Evolutionary conservation across 2,113 vertebrate species (phyloP).

Genomic region (Formicarius rufipectus): DNA sequence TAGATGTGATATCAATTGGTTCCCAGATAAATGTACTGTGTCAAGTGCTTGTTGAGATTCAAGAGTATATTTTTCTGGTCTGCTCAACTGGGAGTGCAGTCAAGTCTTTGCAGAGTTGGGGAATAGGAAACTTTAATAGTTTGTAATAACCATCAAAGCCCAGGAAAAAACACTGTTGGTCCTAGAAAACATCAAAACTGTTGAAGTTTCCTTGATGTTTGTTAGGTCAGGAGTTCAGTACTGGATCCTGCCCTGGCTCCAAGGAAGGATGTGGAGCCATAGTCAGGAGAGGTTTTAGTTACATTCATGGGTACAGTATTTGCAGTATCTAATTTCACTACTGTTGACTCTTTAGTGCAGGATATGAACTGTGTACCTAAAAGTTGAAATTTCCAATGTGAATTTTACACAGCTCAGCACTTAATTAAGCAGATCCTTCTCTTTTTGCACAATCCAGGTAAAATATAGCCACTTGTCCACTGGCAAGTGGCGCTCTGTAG

Average conservation of each 20-base stretch:
- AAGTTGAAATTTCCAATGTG: background rate
- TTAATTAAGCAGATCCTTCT: background rate
- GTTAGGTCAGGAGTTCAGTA: background rate
- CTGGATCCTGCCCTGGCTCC: background rate
- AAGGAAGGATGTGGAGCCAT: background rate
- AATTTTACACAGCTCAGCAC: background rate
- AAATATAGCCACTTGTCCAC: background rate
- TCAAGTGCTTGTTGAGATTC: constrained; percentile 43
- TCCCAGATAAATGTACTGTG: constrained; percentile 53
- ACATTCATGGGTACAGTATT: background rate
- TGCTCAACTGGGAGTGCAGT: background rate
- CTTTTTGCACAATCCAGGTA: background rate
- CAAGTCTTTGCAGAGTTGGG: background rate
- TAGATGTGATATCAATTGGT: constrained; percentile 11
- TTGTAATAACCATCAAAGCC: background rate
- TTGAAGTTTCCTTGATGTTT: background rate
- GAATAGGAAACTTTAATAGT: background rate
- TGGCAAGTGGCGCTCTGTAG: constrained; percentile 52
- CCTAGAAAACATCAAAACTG: background rate
- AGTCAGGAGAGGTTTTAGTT: background rate
- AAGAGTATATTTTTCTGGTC: constrained; percentile 23
- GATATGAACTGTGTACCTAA: background rate
- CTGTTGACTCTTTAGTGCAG: background rate
- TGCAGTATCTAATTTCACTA: background rate
- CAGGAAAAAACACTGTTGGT: background rate